phyloP scores from a whole-genome alignment of 2,113 vertebrate genomes.

The Malurus melanocephalus region DNA sequence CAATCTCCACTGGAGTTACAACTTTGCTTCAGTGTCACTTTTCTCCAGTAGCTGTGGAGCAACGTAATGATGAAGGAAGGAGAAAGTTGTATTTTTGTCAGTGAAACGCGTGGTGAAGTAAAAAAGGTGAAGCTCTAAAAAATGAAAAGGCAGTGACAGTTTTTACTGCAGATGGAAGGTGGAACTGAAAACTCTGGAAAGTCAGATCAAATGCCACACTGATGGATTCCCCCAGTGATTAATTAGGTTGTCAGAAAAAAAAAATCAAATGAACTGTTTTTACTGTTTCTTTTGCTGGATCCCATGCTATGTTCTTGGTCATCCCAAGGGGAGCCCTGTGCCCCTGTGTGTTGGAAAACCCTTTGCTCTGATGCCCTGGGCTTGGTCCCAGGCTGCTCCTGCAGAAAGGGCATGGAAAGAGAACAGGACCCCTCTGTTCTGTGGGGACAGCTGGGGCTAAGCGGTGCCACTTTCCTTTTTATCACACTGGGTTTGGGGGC shows the following conservation, averaged over 20 bases:
- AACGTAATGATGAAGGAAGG: background rate
- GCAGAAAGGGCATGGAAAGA: background rate
- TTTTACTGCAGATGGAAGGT: background rate
- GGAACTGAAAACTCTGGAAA: background rate
- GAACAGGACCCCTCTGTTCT: background rate
- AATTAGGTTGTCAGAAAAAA: background rate
- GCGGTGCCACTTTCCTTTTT: background rate
- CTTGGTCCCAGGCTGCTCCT: background rate
- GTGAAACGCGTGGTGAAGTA: background rate
- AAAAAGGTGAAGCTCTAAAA: background rate
- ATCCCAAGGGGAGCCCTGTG: background rate
- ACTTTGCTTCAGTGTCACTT: background rate
- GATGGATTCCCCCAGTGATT: background rate
- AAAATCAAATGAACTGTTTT: background rate
- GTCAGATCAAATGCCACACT: background rate
- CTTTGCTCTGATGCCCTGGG: background rate
- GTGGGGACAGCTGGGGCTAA: accelerated
- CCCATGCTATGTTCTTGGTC: background rate
- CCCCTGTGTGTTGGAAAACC: background rate
- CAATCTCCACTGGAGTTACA: background rate
- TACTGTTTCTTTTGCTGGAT: background rate
- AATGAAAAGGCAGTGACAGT: background rate
- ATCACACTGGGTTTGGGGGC: background rate
- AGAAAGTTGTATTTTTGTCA: background rate
- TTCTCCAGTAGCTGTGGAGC: background rate